Base-by-base conservation (phyloP, 1,140 invertebrate genomes). In the Ips typographus region DNA sequence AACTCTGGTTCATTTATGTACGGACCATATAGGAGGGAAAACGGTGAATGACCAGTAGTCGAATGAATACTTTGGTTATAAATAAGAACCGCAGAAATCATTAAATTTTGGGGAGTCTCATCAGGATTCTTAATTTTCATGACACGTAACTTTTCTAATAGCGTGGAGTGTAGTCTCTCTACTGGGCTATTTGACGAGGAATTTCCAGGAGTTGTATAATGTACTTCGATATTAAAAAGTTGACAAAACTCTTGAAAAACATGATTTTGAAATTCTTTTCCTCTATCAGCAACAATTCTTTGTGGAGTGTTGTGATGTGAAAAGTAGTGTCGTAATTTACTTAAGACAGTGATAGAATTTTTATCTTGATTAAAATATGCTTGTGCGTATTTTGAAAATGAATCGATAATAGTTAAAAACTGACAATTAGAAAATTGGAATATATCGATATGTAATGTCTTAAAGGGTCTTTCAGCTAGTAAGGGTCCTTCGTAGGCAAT, bases 371-470 rank as follows among this genome's bases (percentile, higher is more conserved):
- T 41, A 8, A 42, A 38, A 44, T 72, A 72, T 1, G 71, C 52
- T 57, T 65, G 64, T 6, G 65, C 55, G 40, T 75, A 74, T 64
- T 65, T 61, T 37, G 65, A 71, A 65, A 74, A 75, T 4, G 66
- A 44, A 51, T 77, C 75, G 38, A 76, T 68, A 7, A 77, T 73
- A 38, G 74, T 77, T 8, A 74, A 51, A 36, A 75, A 77, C 63
- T 69, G 71, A 6, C 38, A 22, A 40, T 71, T 67, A 2, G 71
- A 64, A 40, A 75, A 74, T 42, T 57, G 62, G 61, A 75, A 77
- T 2, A 63, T 65, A 56, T 77, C 75, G 37, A 76, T 62, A 58
- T 77, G 74, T 39, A 76, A 72, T 0, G 70, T 61, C 38, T 77
- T 72, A 60, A 77, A 76, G 2, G 75, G 74, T 74, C 67, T 72